These are phyloP conservation scores for Chauna torquata DNA, from an alignment of 2,113 vertebrate genomes.

Conservation along the genomic window DNA sequence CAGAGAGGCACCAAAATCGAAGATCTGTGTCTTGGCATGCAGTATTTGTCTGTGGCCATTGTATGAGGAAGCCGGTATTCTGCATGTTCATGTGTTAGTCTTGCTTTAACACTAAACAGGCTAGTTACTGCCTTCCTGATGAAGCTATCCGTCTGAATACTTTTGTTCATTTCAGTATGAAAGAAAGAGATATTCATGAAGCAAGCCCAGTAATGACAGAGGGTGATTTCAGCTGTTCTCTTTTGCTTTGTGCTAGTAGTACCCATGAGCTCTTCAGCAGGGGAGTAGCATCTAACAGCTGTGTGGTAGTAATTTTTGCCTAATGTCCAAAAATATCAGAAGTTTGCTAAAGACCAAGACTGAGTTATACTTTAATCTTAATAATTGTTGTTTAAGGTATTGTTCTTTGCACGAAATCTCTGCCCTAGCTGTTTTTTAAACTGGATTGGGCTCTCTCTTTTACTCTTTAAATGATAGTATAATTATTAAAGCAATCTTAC, in stretches of 20 bases:
- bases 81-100: background rate
- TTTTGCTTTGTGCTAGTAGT: background rate
- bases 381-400: background rate
- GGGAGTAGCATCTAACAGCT: background rate
- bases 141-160: background rate
- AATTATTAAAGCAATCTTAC: background rate
- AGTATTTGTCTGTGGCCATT: background rate
- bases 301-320: background rate
- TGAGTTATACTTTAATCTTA: background rate
- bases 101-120: background rate
- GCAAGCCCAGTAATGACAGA: background rate
- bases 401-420: background rate
- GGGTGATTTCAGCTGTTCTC: background rate
- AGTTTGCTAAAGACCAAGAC: background rate
- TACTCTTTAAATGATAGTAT: background rate
- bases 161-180: background rate
- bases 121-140: background rate
- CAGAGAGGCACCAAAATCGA: background rate
- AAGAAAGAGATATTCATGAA: background rate
- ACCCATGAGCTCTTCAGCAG: background rate
- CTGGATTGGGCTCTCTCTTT: background rate
- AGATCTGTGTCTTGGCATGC: background rate
- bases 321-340: background rate
- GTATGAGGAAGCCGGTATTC: background rate
- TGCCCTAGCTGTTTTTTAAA: background rate